Evolutionary conservation across 2,888 invertebrate species (phyloP).

Genomic region (Melanargia galathea): DNA sequence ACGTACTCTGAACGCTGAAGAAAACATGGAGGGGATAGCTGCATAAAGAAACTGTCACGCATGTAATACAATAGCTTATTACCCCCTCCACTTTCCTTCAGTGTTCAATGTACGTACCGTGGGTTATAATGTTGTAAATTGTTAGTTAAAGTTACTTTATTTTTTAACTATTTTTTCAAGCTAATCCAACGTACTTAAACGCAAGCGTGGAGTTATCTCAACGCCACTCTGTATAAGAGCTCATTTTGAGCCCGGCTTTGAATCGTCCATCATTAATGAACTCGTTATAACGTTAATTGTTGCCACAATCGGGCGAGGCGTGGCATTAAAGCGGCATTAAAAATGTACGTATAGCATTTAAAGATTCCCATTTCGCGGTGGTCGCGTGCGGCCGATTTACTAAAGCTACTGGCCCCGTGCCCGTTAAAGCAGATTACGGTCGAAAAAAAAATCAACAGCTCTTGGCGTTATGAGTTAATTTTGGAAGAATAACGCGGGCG

Average conservation of each 20-base stretch:
- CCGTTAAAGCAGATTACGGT: constrained; percentile 79
- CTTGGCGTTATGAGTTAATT: constrained; percentile 82
- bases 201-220: constrained; percentile 43
- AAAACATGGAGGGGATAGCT: too few relatives aligned
- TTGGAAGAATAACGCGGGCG: constrained; percentile 78
- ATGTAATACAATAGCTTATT: too few relatives aligned
- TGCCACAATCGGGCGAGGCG: constrained; percentile 69
- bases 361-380: constrained; percentile 76
- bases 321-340: constrained; percentile 76
- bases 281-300: constrained; percentile 77
- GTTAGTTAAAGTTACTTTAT: background rate
- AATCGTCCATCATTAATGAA: constrained; percentile 63
- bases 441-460: constrained; percentile 75
- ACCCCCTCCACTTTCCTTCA: too few relatives aligned
- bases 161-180: constrained; percentile 3
- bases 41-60: too few relatives aligned
- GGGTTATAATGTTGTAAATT: too few relatives aligned
- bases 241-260: constrained; percentile 49
- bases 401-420: constrained; percentile 77
- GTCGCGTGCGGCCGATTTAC: constrained; percentile 75
- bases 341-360: constrained; percentile 78
- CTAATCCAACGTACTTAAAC: constrained; percentile 16
- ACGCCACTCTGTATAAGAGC: constrained; percentile 44
- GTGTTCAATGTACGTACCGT: too few relatives aligned
- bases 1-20: too few relatives aligned